Evolutionary conservation across 2,888 invertebrate genomes (phyloP).

Genomic region (Chironomus tentans): DNA sequence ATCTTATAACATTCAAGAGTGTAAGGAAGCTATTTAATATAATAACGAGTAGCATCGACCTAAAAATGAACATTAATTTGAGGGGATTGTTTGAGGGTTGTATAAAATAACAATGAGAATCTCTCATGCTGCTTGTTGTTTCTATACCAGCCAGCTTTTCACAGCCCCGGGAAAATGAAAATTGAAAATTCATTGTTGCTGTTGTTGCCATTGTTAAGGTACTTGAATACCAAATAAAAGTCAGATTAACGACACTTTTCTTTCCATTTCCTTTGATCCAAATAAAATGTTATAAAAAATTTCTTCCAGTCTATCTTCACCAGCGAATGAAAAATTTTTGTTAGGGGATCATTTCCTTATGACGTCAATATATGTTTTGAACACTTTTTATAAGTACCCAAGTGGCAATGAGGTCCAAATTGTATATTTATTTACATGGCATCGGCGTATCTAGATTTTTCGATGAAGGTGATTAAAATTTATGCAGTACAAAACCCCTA

Average conservation of each 20-base stretch:
- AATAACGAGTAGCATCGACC: constrained; percentile 18
- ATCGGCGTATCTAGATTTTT: no score
- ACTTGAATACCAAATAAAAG: constrained; percentile 23
- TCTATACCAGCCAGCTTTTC: background rate
- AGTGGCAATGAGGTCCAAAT: no score
- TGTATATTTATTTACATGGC: no score
- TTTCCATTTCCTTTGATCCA: background rate
- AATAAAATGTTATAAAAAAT: background rate
- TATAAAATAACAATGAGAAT: constrained; percentile 6
- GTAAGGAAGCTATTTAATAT: constrained; percentile 26
- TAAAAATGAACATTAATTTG: constrained; percentile 26
- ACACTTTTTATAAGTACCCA: no score
- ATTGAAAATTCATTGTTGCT: no score
- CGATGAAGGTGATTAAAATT: no score
- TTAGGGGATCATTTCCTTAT: no score
- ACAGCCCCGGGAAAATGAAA: no score
- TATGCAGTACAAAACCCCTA: no score
- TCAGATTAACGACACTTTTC: constrained; percentile 21
- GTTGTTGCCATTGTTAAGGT: background rate
- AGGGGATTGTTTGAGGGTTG: constrained; percentile 24
- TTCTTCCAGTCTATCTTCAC: no score
- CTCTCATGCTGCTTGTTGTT: background rate
- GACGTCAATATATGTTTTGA: no score
- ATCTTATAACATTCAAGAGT: background rate
- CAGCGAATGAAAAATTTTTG: no score